Evolutionary conservation across 2,888 invertebrate genomes (phyloP), one percentile per base, ranked within the genome.

Genomic region (Ischnus inquisitorius): DNA sequence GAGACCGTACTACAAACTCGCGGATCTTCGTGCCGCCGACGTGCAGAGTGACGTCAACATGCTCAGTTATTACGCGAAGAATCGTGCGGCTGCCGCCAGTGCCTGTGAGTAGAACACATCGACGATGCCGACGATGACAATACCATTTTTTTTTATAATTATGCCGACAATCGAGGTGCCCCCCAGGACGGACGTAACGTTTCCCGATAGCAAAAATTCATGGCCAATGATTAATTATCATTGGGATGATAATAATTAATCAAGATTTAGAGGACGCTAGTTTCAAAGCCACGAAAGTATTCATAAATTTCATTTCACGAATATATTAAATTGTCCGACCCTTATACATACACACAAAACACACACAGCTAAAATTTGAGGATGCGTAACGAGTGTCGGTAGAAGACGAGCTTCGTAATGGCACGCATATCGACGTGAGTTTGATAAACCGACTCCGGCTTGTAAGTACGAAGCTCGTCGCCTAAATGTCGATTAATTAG

Each of bases 1-100:
- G 92, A 95, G 96, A 92, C 96, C 97, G 85, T 96, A 96, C 92
- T 95, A 95, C 94, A 95, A 96, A 92, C 94, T 94, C 87, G 95
- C 96, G 93, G 96, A 97, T 91, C 89, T 94, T 65, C 93, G 94
- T 43, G 93, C 94, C 10, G 94, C 95, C 87, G 97, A 97, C 94
- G 96, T 97, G 93, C 96, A 96, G 94, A 97, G 96, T 94, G 97
- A 97, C 95, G 97, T 98, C 94, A 97, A 97, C 93, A 96, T 97
- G 91, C 95, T 97, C 93, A 97, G 97, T 93, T 97, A 96, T 95
- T 98, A 98, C 95, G 96, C 96, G 94, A 97, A 96, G 95, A 96
- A 97, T 94, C 95, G 96, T 90, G 95, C 95, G 90, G 96, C 96
- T 90, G 96, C 96, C 88, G 95, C 95, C 90, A 90, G 89, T 88